Evolutionary conservation across 2,888 invertebrate genomes (phyloP), one percentile per base, ranked within the genome.

Genomic region (Dusona sp.): DNA sequence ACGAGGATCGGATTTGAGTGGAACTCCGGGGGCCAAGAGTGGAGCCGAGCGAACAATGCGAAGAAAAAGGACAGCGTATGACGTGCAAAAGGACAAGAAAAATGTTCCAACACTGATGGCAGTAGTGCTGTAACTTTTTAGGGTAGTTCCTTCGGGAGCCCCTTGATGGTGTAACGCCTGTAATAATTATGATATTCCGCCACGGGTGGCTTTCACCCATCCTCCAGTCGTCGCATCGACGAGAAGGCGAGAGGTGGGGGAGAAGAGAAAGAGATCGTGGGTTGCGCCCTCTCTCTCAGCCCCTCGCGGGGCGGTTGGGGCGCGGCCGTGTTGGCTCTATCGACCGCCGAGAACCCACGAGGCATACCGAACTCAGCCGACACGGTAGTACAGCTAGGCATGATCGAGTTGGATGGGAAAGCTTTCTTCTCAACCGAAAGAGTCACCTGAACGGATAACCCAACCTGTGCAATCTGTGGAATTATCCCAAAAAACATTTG

Each of bases 251-350:
- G 45, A 54, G 78, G 51, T 72, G 51, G 81, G 42, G 38, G 48
- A 48, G 16, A 80, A 51, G 67, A 67, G 51, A 22, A 75, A 45
- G 68, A 38, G 77, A 36, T 33, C 48, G 61, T 25, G 29, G n/a
- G 33, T 57, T 73, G 75, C 78, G 67, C 74, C 54, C 77, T 80
- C 85, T 89, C 91, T 91, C 90, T 88, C 89, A 25, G 25, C 67
- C 67, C 51, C 67, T 51, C 45, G 77, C 42, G 57, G 42, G 91
- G 92, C 93, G 94, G 93, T 93, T 93, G 94, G 94, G 94, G 94
- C 93, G 94, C 94, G 94, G 94, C 91, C 94, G 94, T 94, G 93
- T 94, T 94, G 94, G 94, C 94, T 94, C 94, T 94, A 94, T 94
- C 94, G 94, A 94, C 94, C 94, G 93, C 93, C 94, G 94, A 94